Evolutionary conservation across 2,888 invertebrate species (phyloP), one percentile per base, ranked within the genome.

Genomic region (Chloroclysta siterata): DNA sequence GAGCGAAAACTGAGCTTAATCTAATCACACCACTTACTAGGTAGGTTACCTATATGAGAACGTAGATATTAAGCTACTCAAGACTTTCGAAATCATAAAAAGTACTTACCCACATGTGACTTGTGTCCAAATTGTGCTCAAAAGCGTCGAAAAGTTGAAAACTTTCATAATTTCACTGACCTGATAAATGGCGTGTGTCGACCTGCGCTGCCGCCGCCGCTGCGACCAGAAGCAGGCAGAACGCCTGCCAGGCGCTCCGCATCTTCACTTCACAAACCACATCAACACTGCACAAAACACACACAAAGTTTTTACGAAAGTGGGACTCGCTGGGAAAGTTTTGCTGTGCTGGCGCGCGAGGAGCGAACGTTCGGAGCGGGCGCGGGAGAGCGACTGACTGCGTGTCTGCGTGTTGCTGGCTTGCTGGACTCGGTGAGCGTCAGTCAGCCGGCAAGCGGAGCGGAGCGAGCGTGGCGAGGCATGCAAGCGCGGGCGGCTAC

Each of bases 161-260:
- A 65, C 65, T 65, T 65, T 65, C 65, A 53, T 60, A 48, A 60
- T 65, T 65, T 65, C 58, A 66, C 69, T 69, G 70, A 91, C 92
- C 92, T 92, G 92, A 85, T 87, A 92, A 82, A 75, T 88, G 88
- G 76, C 89, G 87, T 72, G 91, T 88, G 85, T 90, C 90, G 63
- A 83, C 69, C 77, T 89, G 88, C 60, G 89, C 90, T 70, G 87
- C 85, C 64, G 81, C 85, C 68, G 82, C 81, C 42, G 80, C 85
- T 63, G 81, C 82, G 79, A 88, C 73, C 81, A 87, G 74, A 63
- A 85, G 80, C 77, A 89, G 85, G 82, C 89, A 90, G 87, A 86
- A 89, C 88, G 90, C 90, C 88, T 81, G 82, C 79, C 83, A 81
- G 90, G 90, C 92, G 89, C 86, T 82, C 88, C 87, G 85, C 92